Evolutionary conservation across 2,888 invertebrate genomes (phyloP), one percentile per base, ranked within the genome.

Genomic region (Mythimna impura): DNA sequence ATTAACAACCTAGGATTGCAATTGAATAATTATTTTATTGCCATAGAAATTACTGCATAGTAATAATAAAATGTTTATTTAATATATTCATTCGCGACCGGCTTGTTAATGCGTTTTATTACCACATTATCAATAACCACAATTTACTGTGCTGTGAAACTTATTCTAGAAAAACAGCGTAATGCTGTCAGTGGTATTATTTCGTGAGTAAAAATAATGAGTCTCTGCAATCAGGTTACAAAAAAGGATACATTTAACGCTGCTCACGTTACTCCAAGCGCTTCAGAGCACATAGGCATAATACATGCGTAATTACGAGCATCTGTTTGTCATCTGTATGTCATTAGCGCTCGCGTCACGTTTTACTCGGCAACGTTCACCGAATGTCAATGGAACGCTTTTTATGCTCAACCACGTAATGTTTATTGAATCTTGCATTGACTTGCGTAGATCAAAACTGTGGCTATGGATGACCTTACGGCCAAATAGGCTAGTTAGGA

Each of bases 371-470:
- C 85, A 85, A 91, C 92, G 94, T 89, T 93, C 81, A 83, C 78
- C 75, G 95, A 92, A 91, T 96, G 89, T 89, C 89, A 93, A 95
- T 92, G 80, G 85, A 86, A 84, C 88, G 89, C 91, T 95, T 95
- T 95, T 96, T 95, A 94, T 95, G 93, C 90, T 87, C 86, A 86
- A 88, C 91, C 92, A 90, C 91, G 91, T 92, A 88, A 91, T 93
- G 94, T 94, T 93, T 94, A 96, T 95, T 95, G 94, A 95, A 95
- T 95, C 91, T 91, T 88, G 90, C 93, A 93, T 93, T 92, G 89
- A 87, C 88, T 90, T 89, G 91, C 90, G 89, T 92, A 88, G 92
- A 94, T 94, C 93, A 90, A 90, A 88, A 89, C 87, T 84, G 77
- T 80, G 72, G 76, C 81, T 74, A 71, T 68, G 78, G 74, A 77